phyloP scores from a whole-genome alignment of 1,140 invertebrate species.

The Drosophila suzukii region DNA sequence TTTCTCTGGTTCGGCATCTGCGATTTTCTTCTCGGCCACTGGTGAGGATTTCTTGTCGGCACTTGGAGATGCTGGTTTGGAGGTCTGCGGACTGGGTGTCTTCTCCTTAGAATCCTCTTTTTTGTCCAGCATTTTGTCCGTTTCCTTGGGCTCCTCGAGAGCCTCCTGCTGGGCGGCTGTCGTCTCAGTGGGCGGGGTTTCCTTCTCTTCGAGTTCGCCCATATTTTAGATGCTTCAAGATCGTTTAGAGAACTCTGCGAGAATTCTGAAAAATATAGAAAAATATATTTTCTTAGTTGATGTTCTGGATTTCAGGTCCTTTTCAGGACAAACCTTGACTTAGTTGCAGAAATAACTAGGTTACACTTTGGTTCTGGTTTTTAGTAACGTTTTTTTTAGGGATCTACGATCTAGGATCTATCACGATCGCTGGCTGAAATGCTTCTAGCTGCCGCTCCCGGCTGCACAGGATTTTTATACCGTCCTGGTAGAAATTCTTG shows the following conservation, averaged over 20 bases:
- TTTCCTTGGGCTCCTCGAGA: conserved; percentile 82
- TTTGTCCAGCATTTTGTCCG: conserved; percentile 82
- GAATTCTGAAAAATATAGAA: conserved; percentile 50
- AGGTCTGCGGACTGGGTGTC: conserved; percentile 59
- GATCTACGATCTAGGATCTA: conserved; percentile 79
- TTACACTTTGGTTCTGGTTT: conserved; percentile 56
- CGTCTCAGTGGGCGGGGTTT: conserved; percentile 77
- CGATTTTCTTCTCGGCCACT: conserved; percentile 5
- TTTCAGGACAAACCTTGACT: conserved; percentile 46
- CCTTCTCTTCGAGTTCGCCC: conserved; percentile 83
- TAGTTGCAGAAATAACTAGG: conserved; percentile 57
- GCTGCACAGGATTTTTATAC: conserved; percentile 45
- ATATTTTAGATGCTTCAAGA: conserved; percentile 44
- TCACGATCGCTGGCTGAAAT: conserved; percentile 66
- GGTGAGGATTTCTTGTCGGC: conserved; percentile 51
- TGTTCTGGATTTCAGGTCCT: not conserved
- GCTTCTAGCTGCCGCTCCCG: conserved; percentile 59
- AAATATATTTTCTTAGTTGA: conserved; percentile 6
- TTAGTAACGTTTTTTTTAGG: conserved; percentile 20
- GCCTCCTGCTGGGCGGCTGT: conserved; percentile 63
- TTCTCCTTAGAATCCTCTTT: conserved; percentile 68
- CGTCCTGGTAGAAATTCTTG: not conserved
- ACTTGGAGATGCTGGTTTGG: conserved; percentile 69
- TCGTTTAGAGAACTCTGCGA: conserved; percentile 62
- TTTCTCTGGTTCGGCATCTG: not conserved